A percentile compares a stretch with the other conserved stretches of the same genome.
Evolutionary conservation across 2,113 vertebrate species (phyloP).

Genomic region (Neotoma lepida): DNA sequence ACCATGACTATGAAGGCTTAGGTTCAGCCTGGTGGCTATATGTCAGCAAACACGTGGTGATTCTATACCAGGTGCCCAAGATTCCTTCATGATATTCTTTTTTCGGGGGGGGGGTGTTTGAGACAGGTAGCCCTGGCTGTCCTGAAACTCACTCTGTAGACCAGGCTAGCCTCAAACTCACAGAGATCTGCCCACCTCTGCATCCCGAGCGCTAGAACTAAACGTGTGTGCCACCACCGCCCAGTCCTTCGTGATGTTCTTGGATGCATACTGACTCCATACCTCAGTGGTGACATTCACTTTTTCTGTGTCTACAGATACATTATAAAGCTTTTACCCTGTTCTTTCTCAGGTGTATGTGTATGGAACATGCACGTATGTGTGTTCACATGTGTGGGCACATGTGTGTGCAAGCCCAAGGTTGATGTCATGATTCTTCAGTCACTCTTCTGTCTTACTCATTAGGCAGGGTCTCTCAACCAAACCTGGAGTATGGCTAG

Average conservation of each 20-base stretch:
- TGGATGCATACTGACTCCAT: fast-evolving
- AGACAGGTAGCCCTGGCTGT: not conserved
- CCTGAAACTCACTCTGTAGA: not conserved
- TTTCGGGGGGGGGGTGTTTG: too few relatives aligned
- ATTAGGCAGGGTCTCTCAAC: not conserved
- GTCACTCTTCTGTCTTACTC: too few relatives aligned
- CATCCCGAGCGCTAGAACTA: not conserved
- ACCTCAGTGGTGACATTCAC: fast-evolving
- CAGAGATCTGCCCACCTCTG: not conserved
- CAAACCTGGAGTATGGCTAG: not conserved
- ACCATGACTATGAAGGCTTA: not conserved
- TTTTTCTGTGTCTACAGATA: not conserved
- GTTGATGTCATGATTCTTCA: not conserved
- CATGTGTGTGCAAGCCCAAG: not conserved
- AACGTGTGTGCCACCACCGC: not conserved
- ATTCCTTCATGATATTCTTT: fast-evolving
- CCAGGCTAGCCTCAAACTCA: not conserved
- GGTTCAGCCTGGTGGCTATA: fast-evolving
- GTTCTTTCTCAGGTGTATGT: not conserved
- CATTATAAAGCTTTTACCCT: not conserved
- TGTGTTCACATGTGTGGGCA: not conserved
- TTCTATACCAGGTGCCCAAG: fast-evolving
- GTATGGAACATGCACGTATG: not conserved
- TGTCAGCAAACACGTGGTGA: fast-evolving
- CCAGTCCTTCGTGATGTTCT: not conserved